A percentile compares a stretch with the other conserved stretches of the same genome.
phyloP scores from a whole-genome alignment of 2,797 vertebrate genomes.

The Liasis olivaceus region DNA sequence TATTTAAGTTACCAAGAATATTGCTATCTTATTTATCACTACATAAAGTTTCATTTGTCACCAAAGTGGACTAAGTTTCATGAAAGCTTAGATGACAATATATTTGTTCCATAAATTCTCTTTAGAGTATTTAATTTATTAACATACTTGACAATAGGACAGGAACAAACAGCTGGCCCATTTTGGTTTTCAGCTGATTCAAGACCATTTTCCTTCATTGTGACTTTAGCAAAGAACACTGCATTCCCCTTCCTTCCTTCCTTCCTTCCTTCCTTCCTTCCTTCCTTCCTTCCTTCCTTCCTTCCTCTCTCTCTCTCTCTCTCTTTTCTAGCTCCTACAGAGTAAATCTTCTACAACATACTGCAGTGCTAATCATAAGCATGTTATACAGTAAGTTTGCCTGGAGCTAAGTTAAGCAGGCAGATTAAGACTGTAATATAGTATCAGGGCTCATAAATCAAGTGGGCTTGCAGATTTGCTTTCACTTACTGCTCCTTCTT shows the following conservation, averaged over 20 bases:
- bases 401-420: conserved; percentile 84
- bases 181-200: background rate
- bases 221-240: background rate
- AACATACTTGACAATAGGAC: conserved; percentile 75
- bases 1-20: background rate
- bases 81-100: background rate
- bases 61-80: background rate
- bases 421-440: conserved; percentile 86
- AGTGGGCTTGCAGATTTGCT: conserved; percentile 85
- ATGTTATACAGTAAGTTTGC: conserved; percentile 79
- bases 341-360: conserved; percentile 80
- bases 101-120: background rate
- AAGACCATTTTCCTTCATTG: background rate
- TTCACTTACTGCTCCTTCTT: conserved; percentile 88
- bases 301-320: background rate
- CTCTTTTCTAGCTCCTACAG: conserved; percentile 67
- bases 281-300: background rate
- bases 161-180: conserved; percentile 61
- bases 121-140: conserved; percentile 67
- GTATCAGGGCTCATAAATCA: conserved; percentile 90
- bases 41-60: conserved; percentile 18
- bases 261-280: conserved; percentile 52
- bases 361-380: conserved; percentile 78
- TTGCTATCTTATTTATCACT: background rate
- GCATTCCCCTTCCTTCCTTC: background rate